Percentiles rank a stretch among this genome's conserved stretches.
Conservation (phyloP, 2,888 invertebrate species). For the Lithophane semibrunnea region DNA sequence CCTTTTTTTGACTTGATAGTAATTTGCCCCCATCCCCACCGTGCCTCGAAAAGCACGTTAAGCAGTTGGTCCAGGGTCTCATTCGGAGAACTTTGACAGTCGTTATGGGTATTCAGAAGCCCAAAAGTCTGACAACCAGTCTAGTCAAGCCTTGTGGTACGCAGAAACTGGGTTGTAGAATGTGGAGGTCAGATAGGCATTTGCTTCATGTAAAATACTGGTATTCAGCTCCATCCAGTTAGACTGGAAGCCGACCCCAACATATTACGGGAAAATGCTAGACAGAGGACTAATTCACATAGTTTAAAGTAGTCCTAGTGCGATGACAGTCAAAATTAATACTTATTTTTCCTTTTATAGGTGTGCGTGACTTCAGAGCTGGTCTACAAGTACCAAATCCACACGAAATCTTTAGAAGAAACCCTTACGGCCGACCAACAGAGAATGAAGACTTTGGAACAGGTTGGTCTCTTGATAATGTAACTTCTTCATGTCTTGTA, state of each 20-base stretch:
- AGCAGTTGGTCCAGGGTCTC: not conserved
- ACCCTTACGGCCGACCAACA: constrained; percentile 91
- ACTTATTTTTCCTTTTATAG: constrained; percentile 64
- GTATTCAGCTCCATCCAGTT: not conserved
- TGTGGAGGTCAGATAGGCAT: not conserved
- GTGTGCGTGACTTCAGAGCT: constrained; percentile 92
- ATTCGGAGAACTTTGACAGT: not conserved
- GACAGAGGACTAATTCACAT: not conserved
- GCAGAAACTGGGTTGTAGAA: not conserved
- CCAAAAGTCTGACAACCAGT: not conserved
- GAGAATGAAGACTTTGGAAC: constrained; percentile 88
- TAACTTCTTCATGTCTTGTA: not conserved
- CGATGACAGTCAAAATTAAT: not conserved
- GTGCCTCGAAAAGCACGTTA: not conserved
- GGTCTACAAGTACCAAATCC: constrained; percentile 93
- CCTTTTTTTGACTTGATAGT: not conserved
- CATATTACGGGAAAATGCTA: not conserved
- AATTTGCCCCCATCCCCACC: not conserved
- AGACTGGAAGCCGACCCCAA: not conserved
- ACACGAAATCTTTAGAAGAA: constrained; percentile 89
- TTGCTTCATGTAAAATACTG: not conserved
- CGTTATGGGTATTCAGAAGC: not conserved
- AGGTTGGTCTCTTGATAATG: constrained; percentile 76
- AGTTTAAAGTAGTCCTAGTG: not conserved
- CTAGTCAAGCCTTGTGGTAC: no score